phyloP scores from a whole-genome alignment of 2,797 vertebrate genomes.

The Malacoraja senta region DNA sequence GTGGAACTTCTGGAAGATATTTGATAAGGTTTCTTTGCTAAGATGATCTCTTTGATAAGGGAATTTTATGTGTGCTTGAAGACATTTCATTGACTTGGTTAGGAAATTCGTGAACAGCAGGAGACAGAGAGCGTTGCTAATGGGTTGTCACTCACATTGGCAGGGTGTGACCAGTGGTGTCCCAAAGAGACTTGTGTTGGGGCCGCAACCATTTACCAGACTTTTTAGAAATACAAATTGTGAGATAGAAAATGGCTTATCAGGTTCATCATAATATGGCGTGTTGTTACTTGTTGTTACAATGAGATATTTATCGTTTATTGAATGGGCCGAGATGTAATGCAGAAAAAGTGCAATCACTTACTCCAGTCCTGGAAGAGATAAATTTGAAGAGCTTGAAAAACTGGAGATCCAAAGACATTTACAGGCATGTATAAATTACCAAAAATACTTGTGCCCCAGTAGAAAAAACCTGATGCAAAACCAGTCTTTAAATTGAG shows the following conservation, averaged over 20 bases:
- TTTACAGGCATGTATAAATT: too few relatives aligned
- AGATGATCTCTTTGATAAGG: background rate
- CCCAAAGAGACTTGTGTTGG: background rate
- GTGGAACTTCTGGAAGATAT: background rate
- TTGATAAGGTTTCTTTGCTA: background rate
- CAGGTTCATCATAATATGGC: too few relatives aligned
- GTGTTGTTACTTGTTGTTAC: too few relatives aligned
- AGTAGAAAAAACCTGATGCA: too few relatives aligned
- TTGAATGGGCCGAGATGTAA: background rate
- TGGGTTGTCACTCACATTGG: background rate
- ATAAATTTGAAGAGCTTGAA: background rate
- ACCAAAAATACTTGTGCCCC: too few relatives aligned
- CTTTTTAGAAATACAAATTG: too few relatives aligned
- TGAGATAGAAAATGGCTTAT: too few relatives aligned
- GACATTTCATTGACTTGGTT: too few relatives aligned
- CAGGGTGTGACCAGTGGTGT: background rate
- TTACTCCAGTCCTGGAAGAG: background rate
- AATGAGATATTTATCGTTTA: too few relatives aligned
- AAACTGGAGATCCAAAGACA: background rate
- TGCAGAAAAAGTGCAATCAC: background rate
- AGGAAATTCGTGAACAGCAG: too few relatives aligned
- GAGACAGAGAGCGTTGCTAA: too few relatives aligned
- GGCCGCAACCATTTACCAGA: background rate
- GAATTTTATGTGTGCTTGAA: background rate
- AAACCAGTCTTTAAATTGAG: too few relatives aligned